Percentiles rank a stretch among this genome's conserved stretches.
Evolutionary conservation across 2,113 vertebrate species (phyloP).

Genomic region (Chaetura pelagica): DNA sequence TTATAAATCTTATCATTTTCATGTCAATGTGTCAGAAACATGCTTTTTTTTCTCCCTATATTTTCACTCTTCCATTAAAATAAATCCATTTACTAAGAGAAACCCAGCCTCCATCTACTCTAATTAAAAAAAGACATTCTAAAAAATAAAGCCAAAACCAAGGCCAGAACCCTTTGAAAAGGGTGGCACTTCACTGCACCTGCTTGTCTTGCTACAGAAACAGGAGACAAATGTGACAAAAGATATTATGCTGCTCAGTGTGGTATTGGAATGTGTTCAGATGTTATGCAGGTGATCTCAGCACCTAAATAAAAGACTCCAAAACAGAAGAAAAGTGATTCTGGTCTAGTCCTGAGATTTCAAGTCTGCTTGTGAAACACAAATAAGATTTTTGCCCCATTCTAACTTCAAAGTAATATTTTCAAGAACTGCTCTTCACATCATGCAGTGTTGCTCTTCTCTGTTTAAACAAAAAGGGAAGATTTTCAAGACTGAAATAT

Average conservation of each 20-base stretch:
- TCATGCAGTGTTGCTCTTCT: not conserved
- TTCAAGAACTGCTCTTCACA: not conserved
- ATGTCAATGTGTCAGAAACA: not conserved
- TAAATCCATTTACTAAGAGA: not conserved
- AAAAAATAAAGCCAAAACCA: rapidly evolving
- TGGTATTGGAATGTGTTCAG: not conserved
- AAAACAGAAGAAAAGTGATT: not conserved
- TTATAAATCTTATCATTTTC: not conserved
- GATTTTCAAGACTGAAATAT: not conserved
- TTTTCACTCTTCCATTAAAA: not conserved
- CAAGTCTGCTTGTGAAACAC: not conserved
- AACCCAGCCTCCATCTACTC: not conserved
- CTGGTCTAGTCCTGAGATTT: not conserved
- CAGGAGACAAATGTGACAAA: not conserved
- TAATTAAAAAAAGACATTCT: not conserved
- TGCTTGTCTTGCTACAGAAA: not conserved
- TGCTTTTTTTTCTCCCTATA: not conserved
- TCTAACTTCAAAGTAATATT: not conserved
- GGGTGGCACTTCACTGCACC: not conserved
- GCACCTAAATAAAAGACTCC: not conserved
- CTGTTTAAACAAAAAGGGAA: not conserved
- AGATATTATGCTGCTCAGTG: not conserved
- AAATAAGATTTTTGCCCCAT: not conserved
- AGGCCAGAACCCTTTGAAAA: not conserved
- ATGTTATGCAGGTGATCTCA: not conserved